Evolutionary conservation across 1,140 invertebrate genomes (phyloP).

Genomic region (Heliothis virescens): DNA sequence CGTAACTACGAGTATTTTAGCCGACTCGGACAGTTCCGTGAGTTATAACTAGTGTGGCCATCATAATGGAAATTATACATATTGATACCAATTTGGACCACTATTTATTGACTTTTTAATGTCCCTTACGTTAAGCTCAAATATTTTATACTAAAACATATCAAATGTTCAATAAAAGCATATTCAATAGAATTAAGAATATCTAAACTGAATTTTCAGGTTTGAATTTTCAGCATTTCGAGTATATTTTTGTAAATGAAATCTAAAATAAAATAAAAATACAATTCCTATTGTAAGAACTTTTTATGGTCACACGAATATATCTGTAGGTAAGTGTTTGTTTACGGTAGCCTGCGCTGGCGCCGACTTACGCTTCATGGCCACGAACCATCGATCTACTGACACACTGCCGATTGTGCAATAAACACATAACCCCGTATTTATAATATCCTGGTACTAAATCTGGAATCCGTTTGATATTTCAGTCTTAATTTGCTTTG

Average conservation of each 20-base stretch:
- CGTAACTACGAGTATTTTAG: constrained; percentile 46
- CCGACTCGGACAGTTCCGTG: constrained; percentile 55
- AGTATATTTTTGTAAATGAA: too few species aligned
- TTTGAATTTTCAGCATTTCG: too few species aligned
- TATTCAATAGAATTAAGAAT: background rate
- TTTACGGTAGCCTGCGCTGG: constrained; percentile 49
- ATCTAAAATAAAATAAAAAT: background rate
- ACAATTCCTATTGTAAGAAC: background rate
- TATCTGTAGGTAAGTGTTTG: constrained; percentile 52
- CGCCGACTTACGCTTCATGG: constrained; percentile 50
- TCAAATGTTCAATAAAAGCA: background rate
- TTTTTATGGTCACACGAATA: constrained; percentile 34
- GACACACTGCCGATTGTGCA: constrained; percentile 55
- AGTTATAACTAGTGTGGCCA: constrained; percentile 44
- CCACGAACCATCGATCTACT: constrained; percentile 56
- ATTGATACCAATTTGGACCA: background rate
- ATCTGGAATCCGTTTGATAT: constrained; percentile 14
- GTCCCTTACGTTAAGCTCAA: too few species aligned
- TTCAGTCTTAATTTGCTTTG: background rate
- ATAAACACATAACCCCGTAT: constrained; percentile 33
- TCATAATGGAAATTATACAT: background rate
- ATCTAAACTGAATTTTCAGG: too few species aligned
- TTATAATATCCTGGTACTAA: constrained; percentile 41
- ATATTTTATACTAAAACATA: background rate
- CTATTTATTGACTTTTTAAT: too few species aligned